These are phyloP conservation scores for Cebus imitator DNA, from an alignment of 2,113 vertebrate species.

Conservation along the genomic window DNA sequence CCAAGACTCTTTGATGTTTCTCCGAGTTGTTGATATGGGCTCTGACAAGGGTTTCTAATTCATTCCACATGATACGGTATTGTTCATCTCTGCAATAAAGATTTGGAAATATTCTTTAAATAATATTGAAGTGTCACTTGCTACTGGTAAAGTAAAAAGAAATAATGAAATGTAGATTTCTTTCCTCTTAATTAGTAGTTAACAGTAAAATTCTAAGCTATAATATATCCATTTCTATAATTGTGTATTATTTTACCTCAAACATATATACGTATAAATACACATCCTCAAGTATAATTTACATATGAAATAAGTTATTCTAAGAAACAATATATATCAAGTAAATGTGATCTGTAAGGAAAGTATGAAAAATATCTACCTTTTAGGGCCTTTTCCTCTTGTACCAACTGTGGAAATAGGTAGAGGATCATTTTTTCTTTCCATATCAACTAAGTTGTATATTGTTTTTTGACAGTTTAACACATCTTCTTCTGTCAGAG, in stretches of 20 bases:
- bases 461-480: conserved; percentile 98
- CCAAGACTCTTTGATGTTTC: conserved; percentile 94
- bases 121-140: not conserved
- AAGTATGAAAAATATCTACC: conserved; percentile 82
- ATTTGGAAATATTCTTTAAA: conserved; percentile 41
- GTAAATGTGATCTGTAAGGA: not conserved
- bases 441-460: conserved; percentile 99
- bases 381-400: conserved; percentile 98
- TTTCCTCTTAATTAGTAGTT: not conserved
- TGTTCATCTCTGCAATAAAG: conserved; percentile 91
- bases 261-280: not conserved
- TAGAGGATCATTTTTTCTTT: conserved; percentile 98
- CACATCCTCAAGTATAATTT: not conserved
- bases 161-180: not conserved
- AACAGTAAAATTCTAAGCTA: not conserved
- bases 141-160: conserved; percentile 16
- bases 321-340: conserved; percentile 21
- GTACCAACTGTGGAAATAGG: conserved; percentile 98
- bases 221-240: not conserved
- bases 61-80: conserved; percentile 99
- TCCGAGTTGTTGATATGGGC: conserved; percentile 93
- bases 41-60: conserved; percentile 96
- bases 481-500: conserved; percentile 95
- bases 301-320: not conserved
- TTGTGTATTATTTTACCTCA: not conserved